Evolutionary conservation across 2,113 vertebrate species (phyloP), one percentile per base, ranked within the genome.

Genomic region (Pelmatolapia mariae): DNA sequence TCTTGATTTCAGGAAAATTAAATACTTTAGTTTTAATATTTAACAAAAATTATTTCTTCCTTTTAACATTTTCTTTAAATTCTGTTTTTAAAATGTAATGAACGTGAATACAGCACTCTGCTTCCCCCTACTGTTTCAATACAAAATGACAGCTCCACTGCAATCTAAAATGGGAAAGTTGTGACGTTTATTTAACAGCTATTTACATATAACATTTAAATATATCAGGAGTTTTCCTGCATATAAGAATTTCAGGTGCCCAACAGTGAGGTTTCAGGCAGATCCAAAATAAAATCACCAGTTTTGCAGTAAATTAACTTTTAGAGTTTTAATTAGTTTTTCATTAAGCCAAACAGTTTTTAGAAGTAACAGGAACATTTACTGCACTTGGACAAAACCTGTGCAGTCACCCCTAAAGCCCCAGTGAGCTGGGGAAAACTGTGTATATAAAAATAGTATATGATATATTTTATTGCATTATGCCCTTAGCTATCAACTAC

Each of bases 61-160:
- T 7, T 26, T 76, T 45, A 76, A 50, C 43, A 31, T 76, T 50
- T 76, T 29, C 10, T 76, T 19, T 0, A 3, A 63, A 47, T 47
- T 73, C 1, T 47, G 68, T 76, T 73, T 73, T 45, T 16, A 76
- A 76, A 76, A 78, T 50, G 71, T 11, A 43, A 29, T 7, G 2
- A 16, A 56, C 3, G 38, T 11, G 6, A 57, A 36, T 5, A 33
- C 8, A 79, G 68, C 79, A 61, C 80, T 85, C 43, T 92, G 31
- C 83, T 90, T 89, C 89, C 93, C 89, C 83, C 94, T 93, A 82
- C 79, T 95, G 94, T 80, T 57, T 22, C 2, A 82, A 24, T 18
- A 52, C 40, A 76, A 13, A 52, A 73, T 53, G 19, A 6, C 3
- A 50, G 10, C 11, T 33, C 2, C 8, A 26, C 22, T 7, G 5